Base-by-base conservation (phyloP, 1,140 invertebrate genomes). In the Batillaria attramentaria region DNA sequence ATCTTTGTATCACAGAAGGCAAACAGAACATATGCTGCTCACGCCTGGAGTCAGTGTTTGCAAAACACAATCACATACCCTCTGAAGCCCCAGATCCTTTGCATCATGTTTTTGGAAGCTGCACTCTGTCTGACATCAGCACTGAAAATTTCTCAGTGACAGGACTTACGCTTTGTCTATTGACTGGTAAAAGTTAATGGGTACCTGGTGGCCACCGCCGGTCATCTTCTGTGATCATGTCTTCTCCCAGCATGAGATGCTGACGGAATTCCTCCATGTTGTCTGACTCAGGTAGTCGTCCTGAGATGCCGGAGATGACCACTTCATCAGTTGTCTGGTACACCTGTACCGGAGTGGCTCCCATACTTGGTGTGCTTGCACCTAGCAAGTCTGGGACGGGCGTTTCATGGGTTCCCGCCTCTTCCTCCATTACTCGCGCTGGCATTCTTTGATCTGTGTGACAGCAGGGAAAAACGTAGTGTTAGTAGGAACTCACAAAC, bases 121-220 rank as follows among this genome's bases (percentile, higher is more conserved):
- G 37, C 20, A 8, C 93, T 57, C 95, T 96, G 89, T 98, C 95
- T 0, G 97, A 97, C 78, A 98, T 93, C 83, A 96, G 94, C 76
- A 96, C 96, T 54, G 96, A 97, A 85, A 98, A 93, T 43, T 97
- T 97, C 74, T 94, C 94, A 80, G 98, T 95, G 66, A 97, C 96
- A 80, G 98, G 93, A 66, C 97, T 96, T 60, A 83, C 84, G 43
- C 46, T 79, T 35, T 73, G 70, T 13, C 66, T 60, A 73, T 43
- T 73, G 6, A 65, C 54, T 41, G 70, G 70, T 13, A 78, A 70
- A n/a, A n/a, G n/a, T n/a, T n/a, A n/a, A n/a, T n/a, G n/a, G n/a
- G n/a, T n/a, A 93, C 94, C 95, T 20, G 93, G 86, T 42, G 94
- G 91, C 95, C 96, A 98, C 88, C 97, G 92, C 66, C 95, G 92